Evolutionary conservation across 2,113 vertebrate genomes (phyloP).

Genomic region (Corythoichthys intestinalis): DNA sequence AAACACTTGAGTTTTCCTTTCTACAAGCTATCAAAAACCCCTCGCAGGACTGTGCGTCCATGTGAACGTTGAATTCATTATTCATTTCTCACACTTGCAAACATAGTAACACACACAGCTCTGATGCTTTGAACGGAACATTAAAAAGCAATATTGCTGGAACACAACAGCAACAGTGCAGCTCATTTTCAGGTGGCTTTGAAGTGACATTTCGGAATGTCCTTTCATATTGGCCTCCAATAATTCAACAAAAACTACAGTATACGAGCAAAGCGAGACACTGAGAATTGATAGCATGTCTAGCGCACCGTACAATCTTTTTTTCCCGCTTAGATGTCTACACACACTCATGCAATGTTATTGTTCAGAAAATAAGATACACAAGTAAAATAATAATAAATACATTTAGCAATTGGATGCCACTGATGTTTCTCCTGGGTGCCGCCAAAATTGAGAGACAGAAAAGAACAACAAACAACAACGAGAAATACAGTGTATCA

Average conservation of each 20-base stretch:
- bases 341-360: too few relatives aligned
- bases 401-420: too few relatives aligned
- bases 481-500: too few relatives aligned
- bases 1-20: slow-evolving; percentile 23
- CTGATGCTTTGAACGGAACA: slow-evolving; percentile 66
- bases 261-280: slow-evolving; percentile 25
- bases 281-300: slow-evolving; percentile 20
- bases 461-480: too few relatives aligned
- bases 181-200: slow-evolving; percentile 60
- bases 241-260: slow-evolving; percentile 33
- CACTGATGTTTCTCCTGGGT: too few relatives aligned
- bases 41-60: slow-evolving; percentile 35
- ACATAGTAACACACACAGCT: not conserved
- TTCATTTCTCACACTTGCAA: slow-evolving; percentile 46
- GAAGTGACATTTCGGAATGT: slow-evolving; percentile 62
- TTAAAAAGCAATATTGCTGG: slow-evolving; percentile 69
- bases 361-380: too few relatives aligned
- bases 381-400: too few relatives aligned
- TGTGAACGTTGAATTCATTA: slow-evolving; percentile 41
- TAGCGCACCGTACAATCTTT: not conserved
- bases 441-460: too few relatives aligned
- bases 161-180: slow-evolving; percentile 58
- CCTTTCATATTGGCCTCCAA: slow-evolving; percentile 46
- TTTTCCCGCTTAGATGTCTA: too few relatives aligned
- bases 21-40: slow-evolving; percentile 32